Percentiles rank a stretch among this genome's conserved stretches.
These are phyloP conservation scores for Tanypteryx hageni DNA, from an alignment of 2,888 invertebrate genomes.

Conservation along the genomic window DNA sequence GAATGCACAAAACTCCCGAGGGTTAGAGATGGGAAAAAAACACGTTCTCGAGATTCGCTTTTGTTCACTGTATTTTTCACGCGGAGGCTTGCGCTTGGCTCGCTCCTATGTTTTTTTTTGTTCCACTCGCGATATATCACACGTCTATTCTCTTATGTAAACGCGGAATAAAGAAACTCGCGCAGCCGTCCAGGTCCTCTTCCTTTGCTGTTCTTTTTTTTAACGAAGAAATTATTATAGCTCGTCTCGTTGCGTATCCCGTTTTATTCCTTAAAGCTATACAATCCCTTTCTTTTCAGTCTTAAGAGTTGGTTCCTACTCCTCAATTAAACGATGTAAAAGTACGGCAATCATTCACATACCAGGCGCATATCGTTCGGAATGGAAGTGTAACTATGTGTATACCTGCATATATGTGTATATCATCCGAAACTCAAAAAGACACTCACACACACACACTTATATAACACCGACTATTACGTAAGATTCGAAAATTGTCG, in stretches of 20 bases:
- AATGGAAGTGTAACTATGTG: background rate
- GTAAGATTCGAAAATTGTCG: background rate
- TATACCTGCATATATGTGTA: background rate
- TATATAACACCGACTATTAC: slow-evolving; percentile 1
- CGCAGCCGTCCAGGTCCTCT: no score
- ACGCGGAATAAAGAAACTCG: no score
- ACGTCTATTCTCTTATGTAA: no score
- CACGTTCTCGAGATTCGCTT: no score
- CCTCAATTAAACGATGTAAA: background rate
- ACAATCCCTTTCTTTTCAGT: background rate
- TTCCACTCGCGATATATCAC: no score
- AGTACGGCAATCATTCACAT: background rate
- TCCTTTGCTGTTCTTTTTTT: no score
- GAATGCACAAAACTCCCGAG: background rate
- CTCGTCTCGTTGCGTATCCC: no score
- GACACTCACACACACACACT: background rate
- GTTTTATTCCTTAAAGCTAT: no score
- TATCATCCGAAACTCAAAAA: background rate
- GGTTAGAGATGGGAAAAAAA: background rate
- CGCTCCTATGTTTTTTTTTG: no score
- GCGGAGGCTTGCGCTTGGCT: no score
- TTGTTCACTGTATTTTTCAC: no score
- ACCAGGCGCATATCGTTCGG: background rate
- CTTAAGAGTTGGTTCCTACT: background rate
- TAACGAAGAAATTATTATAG: no score